A percentile compares a stretch with the other conserved stretches of the same genome.
Conservation (phyloP, 1,140 invertebrate genomes). For the Penaeus indicus region DNA sequence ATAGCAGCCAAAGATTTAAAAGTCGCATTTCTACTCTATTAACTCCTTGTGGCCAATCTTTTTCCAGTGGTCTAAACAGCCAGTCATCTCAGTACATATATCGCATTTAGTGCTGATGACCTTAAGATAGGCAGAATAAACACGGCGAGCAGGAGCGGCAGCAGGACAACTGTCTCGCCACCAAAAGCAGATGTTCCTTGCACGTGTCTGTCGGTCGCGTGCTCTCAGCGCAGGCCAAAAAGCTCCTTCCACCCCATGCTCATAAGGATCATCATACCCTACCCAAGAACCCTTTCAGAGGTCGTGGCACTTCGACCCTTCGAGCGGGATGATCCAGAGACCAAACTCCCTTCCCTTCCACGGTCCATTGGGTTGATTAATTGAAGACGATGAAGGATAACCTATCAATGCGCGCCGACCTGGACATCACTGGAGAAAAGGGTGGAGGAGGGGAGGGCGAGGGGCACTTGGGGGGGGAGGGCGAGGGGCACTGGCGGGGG, state of each 20-base stretch:
- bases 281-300: too few relatives aligned
- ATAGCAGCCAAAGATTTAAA: too few relatives aligned
- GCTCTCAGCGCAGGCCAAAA: background rate
- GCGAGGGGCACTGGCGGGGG: background rate
- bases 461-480: background rate
- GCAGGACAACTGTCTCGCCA: background rate
- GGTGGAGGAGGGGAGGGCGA: conserved; percentile 7
- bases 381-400: conserved; percentile 54
- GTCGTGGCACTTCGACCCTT: background rate
- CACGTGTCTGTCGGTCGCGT: conserved; percentile 22
- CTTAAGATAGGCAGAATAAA: conserved; percentile 4
- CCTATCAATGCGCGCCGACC: conserved; percentile 44
- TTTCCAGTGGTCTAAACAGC: too few relatives aligned
- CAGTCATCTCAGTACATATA: too few relatives aligned
- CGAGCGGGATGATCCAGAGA: background rate
- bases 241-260: background rate
- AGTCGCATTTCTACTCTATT: too few relatives aligned
- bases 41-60: too few relatives aligned
- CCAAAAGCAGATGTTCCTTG: conserved; percentile 38
- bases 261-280: background rate
- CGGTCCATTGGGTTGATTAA: conserved; percentile 51
- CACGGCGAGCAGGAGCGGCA: background rate
- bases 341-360: background rate
- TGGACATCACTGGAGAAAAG: conserved; percentile 40
- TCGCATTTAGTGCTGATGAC: background rate